Conservation (phyloP, 2,888 invertebrate species). For the Dryobota labecula region DNA sequence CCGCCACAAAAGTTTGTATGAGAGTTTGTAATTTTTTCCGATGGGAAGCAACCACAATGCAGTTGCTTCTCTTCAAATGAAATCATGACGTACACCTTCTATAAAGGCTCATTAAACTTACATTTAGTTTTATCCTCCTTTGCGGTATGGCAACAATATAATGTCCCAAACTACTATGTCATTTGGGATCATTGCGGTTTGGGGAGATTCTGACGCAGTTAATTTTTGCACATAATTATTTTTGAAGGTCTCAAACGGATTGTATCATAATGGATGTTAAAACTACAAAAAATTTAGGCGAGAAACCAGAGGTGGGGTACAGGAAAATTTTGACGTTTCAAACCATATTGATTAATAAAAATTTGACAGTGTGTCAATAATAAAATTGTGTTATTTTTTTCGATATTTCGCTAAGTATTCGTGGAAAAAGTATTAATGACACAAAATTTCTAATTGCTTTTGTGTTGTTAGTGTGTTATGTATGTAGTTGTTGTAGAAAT, state of each 20-base stretch:
- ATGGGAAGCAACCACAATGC: neutral
- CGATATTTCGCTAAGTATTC: neutral
- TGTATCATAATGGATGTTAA: conserved; percentile 4
- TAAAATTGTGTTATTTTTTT: neutral
- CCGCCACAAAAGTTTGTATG: too few species aligned
- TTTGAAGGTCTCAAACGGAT: conserved; percentile 18
- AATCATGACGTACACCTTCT: neutral
- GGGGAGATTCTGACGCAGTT: conserved; percentile 17
- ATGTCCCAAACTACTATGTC: conserved; percentile 43
- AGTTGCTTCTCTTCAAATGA: neutral
- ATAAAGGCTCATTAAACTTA: conserved; percentile 42
- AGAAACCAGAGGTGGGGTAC: neutral
- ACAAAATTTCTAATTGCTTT: neutral
- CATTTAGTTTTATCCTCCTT: conserved; percentile 47
- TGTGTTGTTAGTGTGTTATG: neutral
- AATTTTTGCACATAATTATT: conserved; percentile 57
- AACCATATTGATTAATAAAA: conserved; percentile 66
- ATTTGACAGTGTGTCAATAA: conserved; percentile 44
- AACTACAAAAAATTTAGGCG: neutral
- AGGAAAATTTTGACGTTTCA: conserved; percentile 43
- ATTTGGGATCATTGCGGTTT: conserved; percentile 51
- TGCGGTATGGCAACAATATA: conserved; percentile 49
- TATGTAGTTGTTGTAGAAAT: neutral
- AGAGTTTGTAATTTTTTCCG: neutral
- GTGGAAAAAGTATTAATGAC: conserved; percentile 31